Evolutionary conservation across 2,888 invertebrate genomes (phyloP), one percentile per base, ranked within the genome.

Genomic region (Podabrus alpinus): DNA sequence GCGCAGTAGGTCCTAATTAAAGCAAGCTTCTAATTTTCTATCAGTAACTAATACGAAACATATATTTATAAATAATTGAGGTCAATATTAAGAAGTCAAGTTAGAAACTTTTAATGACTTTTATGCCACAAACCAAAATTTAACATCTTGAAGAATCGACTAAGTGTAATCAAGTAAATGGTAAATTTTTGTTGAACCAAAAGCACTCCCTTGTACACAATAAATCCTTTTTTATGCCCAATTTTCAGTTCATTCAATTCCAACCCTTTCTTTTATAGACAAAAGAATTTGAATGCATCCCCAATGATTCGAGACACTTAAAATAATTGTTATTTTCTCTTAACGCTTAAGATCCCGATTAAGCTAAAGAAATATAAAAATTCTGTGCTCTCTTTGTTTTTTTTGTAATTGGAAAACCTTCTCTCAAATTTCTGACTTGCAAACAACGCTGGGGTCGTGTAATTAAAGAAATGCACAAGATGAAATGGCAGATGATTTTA

Each of bases 261-360:
- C 79, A 84, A 84, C 84, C 84, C 84, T 84, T 84, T 84, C 84
- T 81, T 81, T 83, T 79, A 75, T 76, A 82, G 81, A 83, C 82
- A 84, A 84, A 70, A 83, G 83, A 83, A 83, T 85, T 82, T 81
- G 80, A 83, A 84, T 81, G 80, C 82, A 80, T 84, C 84, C 83
- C 84, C 80, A 78, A 79, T 80, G 84, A 82, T 82, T 82, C 82
- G 82, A 81, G 83, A 85, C 85, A 85, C 85, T 85, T 84, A 83
- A 82, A 84, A 84, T 85, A 85, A 85, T 85, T 85, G 84, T 84
- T 83, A 82, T 83, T 81, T 78, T 78, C 79, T 79, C 81, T 75
- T 79, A 79, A 80, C 77, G 76, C 77, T 75, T 61, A 72, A 74
- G 62, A 73, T 72, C 74, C 68, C 77, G 78, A 74, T 79, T 77